A percentile compares a stretch with the other conserved stretches of the same genome.
phyloP scores from a whole-genome alignment of 2,888 invertebrate genomes.

The Drosophila birchii region DNA sequence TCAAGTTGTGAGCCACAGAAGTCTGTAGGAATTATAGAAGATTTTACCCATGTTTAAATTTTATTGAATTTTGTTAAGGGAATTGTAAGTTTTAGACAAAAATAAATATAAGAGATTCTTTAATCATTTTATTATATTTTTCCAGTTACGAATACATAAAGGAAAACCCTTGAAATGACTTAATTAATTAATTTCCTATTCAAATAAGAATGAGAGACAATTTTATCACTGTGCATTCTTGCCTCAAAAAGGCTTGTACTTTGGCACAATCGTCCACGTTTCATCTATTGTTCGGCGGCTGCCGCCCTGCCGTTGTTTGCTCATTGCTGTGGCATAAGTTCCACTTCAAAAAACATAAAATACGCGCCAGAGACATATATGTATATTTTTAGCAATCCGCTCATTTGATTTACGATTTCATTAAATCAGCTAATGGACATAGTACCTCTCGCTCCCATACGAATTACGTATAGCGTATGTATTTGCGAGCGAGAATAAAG shows the following conservation, averaged over 20 bases:
- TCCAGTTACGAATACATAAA: too few relatives aligned
- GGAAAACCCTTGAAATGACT: neutral
- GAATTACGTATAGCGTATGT: neutral
- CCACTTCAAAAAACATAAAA: conserved; percentile 80
- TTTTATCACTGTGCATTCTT: conserved; percentile 18
- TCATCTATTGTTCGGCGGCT: conserved; percentile 72
- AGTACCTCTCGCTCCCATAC: conserved; percentile 46
- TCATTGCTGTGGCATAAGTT: conserved; percentile 72
- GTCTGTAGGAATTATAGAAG: neutral
- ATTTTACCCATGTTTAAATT: too few relatives aligned
- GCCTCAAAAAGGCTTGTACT: conserved; percentile 43
- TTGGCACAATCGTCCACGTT: conserved; percentile 77
- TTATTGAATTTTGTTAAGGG: too few relatives aligned
- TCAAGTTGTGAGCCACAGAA: too few relatives aligned
- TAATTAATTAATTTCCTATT: neutral
- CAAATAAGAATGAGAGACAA: neutral
- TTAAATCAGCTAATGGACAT: conserved; percentile 80
- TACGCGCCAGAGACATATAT: conserved; percentile 58
- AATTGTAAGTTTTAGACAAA: neutral
- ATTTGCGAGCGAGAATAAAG: conserved; percentile 27
- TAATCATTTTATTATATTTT: too few relatives aligned
- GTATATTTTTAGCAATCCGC: conserved; percentile 74
- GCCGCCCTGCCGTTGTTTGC: conserved; percentile 29
- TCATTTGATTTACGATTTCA: conserved; percentile 79
- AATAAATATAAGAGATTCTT: too few relatives aligned